Conservation (phyloP, 2,113 vertebrate genomes). For the Brienomyrus longianalis region DNA sequence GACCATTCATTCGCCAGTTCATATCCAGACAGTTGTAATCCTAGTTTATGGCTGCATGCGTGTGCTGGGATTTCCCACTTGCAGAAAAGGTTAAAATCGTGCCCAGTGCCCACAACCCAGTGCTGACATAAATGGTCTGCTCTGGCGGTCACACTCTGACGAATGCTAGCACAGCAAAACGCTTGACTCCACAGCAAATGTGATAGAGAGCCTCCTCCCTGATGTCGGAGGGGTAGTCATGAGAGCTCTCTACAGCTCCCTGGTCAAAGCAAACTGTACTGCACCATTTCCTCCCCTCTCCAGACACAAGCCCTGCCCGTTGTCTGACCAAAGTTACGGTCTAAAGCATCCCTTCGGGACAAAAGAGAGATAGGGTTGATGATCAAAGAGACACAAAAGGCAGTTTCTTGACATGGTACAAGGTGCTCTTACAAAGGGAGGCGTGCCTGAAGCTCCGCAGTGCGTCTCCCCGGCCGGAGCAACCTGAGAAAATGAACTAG, state of each 20-base stretch:
- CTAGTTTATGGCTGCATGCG: not conserved
- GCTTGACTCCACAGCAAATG: not conserved
- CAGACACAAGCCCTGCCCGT: not conserved
- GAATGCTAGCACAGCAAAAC: not conserved
- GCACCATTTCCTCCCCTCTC: not conserved
- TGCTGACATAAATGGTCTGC: not conserved
- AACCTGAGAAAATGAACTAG: not conserved
- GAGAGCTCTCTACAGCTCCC: not conserved
- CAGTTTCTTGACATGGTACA: not conserved
- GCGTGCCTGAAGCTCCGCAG: not conserved
- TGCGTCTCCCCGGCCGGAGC: not conserved
- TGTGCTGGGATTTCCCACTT: not conserved
- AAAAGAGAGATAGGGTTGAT: not conserved
- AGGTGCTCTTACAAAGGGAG: not conserved
- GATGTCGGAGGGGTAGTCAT: not conserved
- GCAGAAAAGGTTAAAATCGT: not conserved
- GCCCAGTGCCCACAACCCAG: not conserved
- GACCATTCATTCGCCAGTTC: not conserved
- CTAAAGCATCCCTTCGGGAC: not conserved
- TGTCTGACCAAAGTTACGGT: slow-evolving; percentile 4
- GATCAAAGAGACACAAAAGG: slow-evolving; percentile 10
- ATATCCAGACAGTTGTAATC: not conserved
- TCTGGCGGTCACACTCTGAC: not conserved
- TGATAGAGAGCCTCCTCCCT: not conserved
- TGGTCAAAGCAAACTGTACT: not conserved